A percentile compares a stretch with the other conserved stretches of the same genome.
These are phyloP conservation scores for Endomychus coccineus DNA, from an alignment of 2,888 invertebrate species.

Conservation along the genomic window DNA sequence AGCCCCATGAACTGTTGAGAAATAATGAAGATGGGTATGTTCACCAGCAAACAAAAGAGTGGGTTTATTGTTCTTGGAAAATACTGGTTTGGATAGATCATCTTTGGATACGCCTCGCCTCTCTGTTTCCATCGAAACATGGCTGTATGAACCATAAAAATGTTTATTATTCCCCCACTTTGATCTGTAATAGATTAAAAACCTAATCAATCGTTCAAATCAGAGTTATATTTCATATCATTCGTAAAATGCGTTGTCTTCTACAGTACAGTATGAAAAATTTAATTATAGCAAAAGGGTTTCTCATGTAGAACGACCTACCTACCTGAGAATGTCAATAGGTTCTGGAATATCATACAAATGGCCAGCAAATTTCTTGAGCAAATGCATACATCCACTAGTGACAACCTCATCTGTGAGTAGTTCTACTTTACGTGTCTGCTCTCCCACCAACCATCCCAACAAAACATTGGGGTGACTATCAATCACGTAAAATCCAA, in stretches of 20 bases:
- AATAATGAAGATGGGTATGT: conserved; percentile 46
- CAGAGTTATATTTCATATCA: no score
- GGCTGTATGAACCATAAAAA: conserved; percentile 66
- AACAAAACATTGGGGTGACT: conserved; percentile 53
- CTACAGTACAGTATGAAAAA: neutral
- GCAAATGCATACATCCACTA: conserved; percentile 43
- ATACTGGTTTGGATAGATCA: conserved; percentile 53
- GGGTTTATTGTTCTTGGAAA: conserved; percentile 42
- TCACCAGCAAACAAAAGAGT: conserved; percentile 55
- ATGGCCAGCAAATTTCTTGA: conserved; percentile 48
- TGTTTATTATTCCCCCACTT: conserved; percentile 62
- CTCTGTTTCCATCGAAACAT: conserved; percentile 49
- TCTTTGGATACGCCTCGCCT: conserved; percentile 45
- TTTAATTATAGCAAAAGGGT: neutral
- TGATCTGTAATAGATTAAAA: conserved; percentile 47
- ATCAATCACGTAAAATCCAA: conserved; percentile 53
- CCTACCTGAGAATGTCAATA: conserved; percentile 28
- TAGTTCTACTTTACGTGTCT: conserved; percentile 55
- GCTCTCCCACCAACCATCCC: conserved; percentile 58
- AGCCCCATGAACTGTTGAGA: conserved; percentile 52
- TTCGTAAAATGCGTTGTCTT: neutral
- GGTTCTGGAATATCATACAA: conserved; percentile 46
- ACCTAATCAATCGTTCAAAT: neutral
- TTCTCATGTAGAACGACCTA: conserved; percentile 18
- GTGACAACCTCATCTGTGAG: conserved; percentile 48